Conservation (phyloP, 2,888 invertebrate species). For the Kuschelorhynchus macadamiae region DNA sequence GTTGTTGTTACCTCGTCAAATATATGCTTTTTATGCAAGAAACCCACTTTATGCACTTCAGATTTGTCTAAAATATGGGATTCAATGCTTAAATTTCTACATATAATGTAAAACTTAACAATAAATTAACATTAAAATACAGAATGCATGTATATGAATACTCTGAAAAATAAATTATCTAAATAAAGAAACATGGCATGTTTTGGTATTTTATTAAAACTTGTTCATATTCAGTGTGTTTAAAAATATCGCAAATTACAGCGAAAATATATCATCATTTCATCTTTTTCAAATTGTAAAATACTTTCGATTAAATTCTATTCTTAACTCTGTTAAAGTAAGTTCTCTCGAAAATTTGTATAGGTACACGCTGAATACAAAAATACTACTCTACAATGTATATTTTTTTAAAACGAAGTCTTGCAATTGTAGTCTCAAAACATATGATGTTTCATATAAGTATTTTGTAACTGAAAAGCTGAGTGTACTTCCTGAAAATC, state of each 20-base stretch:
- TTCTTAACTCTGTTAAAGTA: too few relatives aligned
- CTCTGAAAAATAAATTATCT: conserved; percentile 63
- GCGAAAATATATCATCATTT: too few relatives aligned
- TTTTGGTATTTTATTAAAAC: conserved; percentile 42
- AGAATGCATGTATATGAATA: conserved; percentile 66
- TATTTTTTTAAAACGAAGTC: conserved; percentile 36
- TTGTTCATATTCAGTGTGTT: conserved; percentile 37
- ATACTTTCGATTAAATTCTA: too few relatives aligned
- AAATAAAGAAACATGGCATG: conserved; percentile 47
- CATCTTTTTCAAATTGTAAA: not conserved
- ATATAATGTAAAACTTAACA: conserved; percentile 53
- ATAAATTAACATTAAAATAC: conserved; percentile 57
- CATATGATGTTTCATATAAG: conserved; percentile 29
- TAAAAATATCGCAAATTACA: conserved; percentile 19
- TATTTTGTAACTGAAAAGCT: conserved; percentile 5
- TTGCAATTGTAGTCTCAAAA: conserved; percentile 37
- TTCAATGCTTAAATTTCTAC: conserved; percentile 34
- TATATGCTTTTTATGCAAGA: too few relatives aligned
- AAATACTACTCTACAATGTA: conserved; percentile 43
- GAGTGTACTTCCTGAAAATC: too few relatives aligned
- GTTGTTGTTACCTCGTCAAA: too few relatives aligned
- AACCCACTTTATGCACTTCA: too few relatives aligned
- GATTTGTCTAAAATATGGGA: conserved; percentile 41
- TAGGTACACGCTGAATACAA: conserved; percentile 38
- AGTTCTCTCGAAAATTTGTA: too few relatives aligned